Evolutionary conservation across 30 jellyfish, hydroid and myxozoan species (phyloP).

Genomic region (Pseudorhiza aurosa): DNA sequence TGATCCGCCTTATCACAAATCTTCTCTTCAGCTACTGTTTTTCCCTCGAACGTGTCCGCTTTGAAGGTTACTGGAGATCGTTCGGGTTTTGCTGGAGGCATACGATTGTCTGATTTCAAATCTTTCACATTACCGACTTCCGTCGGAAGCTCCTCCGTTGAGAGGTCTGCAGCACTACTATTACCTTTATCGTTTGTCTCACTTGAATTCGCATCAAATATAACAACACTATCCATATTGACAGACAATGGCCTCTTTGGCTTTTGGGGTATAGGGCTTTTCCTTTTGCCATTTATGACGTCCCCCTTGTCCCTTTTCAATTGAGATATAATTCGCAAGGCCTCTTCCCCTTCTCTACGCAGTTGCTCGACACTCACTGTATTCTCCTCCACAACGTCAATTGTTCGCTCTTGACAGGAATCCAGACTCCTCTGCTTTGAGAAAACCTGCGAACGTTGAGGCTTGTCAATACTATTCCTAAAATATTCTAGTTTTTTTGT

Average conservation of each 20-base stretch:
- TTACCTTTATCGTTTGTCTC: not conserved
- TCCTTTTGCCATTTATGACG: not conserved
- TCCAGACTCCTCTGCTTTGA: slow-evolving; percentile 47
- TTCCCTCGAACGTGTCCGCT: slow-evolving; percentile 22
- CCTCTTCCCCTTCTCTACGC: slow-evolving; percentile 58
- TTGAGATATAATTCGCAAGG: slow-evolving; percentile 32
- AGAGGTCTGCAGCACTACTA: no score
- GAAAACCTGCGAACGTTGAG: slow-evolving; percentile 7
- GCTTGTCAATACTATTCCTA: not conserved
- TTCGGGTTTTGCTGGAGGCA: slow-evolving; percentile 46
- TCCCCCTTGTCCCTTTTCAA: slow-evolving; percentile 24
- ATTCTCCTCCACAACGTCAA: not conserved
- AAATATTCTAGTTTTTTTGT: slow-evolving; percentile 38
- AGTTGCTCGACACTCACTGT: not conserved
- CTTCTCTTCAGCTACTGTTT: not conserved
- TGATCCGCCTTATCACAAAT: not conserved
- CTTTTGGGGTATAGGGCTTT: slow-evolving; percentile 53
- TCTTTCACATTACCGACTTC: no score
- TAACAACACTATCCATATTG: slow-evolving; percentile 54
- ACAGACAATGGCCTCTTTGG: slow-evolving; percentile 66
- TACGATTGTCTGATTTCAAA: not conserved
- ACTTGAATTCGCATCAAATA: not conserved
- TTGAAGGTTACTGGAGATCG: slow-evolving; percentile 16
- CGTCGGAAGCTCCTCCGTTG: no score
- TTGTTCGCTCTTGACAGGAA: not conserved